A percentile compares a stretch with the other conserved stretches of the same genome.
Conservation (phyloP, 2,113 vertebrate species). For the Heptranchias perlo region DNA sequence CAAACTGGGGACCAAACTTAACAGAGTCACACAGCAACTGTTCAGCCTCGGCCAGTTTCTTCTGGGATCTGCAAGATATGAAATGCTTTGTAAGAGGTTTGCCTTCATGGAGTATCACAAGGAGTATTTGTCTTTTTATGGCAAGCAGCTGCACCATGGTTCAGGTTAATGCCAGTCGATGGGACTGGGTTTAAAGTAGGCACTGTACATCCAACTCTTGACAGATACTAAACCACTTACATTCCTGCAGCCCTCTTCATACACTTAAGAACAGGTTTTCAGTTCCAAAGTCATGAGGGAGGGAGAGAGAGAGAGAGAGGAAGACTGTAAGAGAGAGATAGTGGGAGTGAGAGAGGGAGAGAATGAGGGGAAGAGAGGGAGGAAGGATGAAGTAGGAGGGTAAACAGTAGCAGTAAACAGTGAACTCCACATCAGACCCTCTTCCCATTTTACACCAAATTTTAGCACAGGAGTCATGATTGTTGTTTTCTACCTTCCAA, state of each 20-base stretch:
- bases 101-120: background rate
- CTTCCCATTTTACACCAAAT: background rate
- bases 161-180: background rate
- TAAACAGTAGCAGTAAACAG: background rate
- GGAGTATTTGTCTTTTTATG: background rate
- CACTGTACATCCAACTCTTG: background rate
- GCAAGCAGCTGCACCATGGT: no score
- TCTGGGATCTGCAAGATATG: slow-evolving; percentile 65
- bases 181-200: background rate
- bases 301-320: background rate
- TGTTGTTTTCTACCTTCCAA: background rate
- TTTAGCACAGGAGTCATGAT: background rate
- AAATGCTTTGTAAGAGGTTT: background rate
- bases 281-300: background rate
- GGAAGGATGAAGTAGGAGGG: no score
- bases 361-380: background rate
- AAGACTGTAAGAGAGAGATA: background rate
- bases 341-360: background rate
- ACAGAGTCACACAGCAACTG: slow-evolving; percentile 74
- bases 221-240: background rate
- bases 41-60: slow-evolving; percentile 75
- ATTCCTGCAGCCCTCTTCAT: background rate
- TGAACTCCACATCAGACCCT: background rate
- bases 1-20: slow-evolving; percentile 77
- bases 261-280: background rate